Evolutionary conservation across 2,888 invertebrate genomes (phyloP), one percentile per base, ranked within the genome.

Genomic region (Callimorpha dominula): DNA sequence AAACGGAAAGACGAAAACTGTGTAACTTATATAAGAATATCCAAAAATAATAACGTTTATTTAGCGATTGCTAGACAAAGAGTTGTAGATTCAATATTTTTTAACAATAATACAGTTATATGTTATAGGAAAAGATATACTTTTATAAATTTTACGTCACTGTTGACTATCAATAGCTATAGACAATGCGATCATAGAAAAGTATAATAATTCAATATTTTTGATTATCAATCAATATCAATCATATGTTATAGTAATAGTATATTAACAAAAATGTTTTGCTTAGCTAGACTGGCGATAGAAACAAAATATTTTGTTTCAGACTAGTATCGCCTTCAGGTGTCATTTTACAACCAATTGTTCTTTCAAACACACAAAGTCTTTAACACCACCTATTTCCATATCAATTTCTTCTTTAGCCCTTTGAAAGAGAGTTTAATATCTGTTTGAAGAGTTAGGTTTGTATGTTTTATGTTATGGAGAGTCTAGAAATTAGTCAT

Each of bases 251-350:
- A 64, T 72, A 64, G 78, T 78, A 77, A 78, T 75, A 81, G 77
- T 67, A 80, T 77, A 82, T 79, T 82, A 81, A 77, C 80, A 77
- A 82, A 83, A 85, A 77, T 87, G 84, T 86, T 87, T 86, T 84
- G 85, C 82, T 84, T 85, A 81, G 81, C 79, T 84, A 80, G 76
- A 80, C 80, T 80, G 74, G 73, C 74, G 78, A 85, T 84, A 85
- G 86, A 84, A 88, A 88, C 86, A 85, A 86, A 88, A 87, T 87
- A 88, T 88, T 88, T 87, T 83, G 85, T 87, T 88, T 88, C 78
- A 81, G 77, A 66, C 79, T 79, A 79, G 78, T 81, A 78, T 83
- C 79, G 83, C 78, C 82, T 85, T 88, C 88, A 87, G 84, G 87
- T 87, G 88, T 85, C 83, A 81, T 77, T 81, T 82, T 77, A 85